phyloP scores from a whole-genome alignment of 1,140 invertebrate species.

The Apolygus lucorum region DNA sequence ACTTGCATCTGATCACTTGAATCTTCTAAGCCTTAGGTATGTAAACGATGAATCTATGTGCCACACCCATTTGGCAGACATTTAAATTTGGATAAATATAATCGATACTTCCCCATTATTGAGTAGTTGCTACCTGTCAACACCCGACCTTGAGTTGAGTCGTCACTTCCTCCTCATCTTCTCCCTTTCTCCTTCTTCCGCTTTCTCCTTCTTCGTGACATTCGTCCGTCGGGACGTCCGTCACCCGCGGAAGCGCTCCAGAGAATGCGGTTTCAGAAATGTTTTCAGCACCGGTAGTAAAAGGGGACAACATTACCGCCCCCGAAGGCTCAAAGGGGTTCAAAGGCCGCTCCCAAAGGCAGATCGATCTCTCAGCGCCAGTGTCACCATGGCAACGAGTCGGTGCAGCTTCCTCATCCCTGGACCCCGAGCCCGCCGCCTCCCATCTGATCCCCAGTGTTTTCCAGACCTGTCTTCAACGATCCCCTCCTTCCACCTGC shows the following conservation, averaged over 20 bases:
- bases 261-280: neutral
- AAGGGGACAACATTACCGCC: no score
- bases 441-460: neutral
- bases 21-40: no score
- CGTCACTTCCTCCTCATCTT: no score
- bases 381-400: slow-evolving; percentile 16
- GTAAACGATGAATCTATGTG: no score
- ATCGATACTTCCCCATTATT: no score
- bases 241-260: neutral
- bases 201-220: neutral
- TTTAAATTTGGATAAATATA: no score
- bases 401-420: neutral
- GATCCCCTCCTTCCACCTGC: neutral
- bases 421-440: neutral
- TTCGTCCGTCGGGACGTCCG: neutral
- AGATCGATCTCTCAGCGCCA: slow-evolving; percentile 19
- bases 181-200: no score
- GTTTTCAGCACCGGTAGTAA: slow-evolving; percentile 10
- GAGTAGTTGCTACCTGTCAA: no score
- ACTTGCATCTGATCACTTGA: no score
- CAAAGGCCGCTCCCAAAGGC: slow-evolving; percentile 15
- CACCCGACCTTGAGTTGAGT: no score
- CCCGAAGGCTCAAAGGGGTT: neutral
- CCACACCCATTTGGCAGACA: no score
- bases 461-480: slow-evolving; percentile 4